phyloP scores from a whole-genome alignment of 2,113 vertebrate genomes.

The Gracilinanus agilis region DNA sequence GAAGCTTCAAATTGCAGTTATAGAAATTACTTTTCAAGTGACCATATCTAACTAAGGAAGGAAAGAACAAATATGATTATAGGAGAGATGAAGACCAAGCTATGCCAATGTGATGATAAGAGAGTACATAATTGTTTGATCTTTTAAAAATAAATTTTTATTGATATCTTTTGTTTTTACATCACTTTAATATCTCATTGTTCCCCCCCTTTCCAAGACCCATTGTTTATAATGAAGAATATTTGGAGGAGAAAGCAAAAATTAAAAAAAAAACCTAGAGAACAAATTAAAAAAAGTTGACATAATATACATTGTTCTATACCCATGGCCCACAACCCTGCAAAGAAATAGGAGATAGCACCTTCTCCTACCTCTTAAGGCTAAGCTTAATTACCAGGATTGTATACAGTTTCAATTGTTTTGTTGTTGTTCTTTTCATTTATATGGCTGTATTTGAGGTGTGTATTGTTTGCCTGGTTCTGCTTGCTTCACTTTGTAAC shows the following conservation, averaged over 20 bases:
- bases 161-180: neutral
- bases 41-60: constrained; percentile 13
- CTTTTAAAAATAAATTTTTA: neutral
- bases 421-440: neutral
- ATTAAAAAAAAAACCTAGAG: neutral
- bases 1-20: constrained; percentile 57
- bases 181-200: neutral
- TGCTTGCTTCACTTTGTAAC: neutral
- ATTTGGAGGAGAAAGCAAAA: neutral
- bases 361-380: neutral
- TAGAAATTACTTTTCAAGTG: constrained; percentile 58
- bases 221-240: neutral
- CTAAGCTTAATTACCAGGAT: neutral
- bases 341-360: neutral
- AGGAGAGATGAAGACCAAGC: constrained; percentile 46
- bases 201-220: neutral
- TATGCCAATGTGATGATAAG: constrained; percentile 23
- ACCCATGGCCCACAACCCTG: neutral
- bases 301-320: neutral
- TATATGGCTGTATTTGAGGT: neutral
- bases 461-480: neutral
- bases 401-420: neutral
- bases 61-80: constrained; percentile 64
- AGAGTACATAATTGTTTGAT: constrained; percentile 32
- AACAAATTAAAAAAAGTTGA: neutral